Percentiles rank a stretch among this genome's conserved stretches.
Evolutionary conservation across 2,797 vertebrate species (phyloP).

Genomic region (Serranus cabrilla): DNA sequence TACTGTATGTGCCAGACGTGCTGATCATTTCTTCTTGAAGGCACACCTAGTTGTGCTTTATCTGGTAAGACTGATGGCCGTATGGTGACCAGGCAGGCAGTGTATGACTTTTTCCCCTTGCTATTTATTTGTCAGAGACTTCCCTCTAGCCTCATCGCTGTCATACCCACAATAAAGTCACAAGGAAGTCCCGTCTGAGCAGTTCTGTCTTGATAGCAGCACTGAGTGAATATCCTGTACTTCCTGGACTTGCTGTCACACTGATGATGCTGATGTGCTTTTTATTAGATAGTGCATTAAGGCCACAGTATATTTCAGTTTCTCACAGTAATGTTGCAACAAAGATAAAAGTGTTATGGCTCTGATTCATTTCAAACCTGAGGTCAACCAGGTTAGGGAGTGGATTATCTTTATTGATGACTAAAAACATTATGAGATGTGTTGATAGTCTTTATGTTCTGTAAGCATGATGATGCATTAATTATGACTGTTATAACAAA

Average conservation of each 20-base stretch:
- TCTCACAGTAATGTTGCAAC: not conserved
- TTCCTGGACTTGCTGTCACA: slow-evolving; percentile 4
- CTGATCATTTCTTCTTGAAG: slow-evolving; percentile 2
- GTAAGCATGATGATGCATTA: no score
- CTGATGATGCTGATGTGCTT: slow-evolving; percentile 3
- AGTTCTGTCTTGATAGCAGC: slow-evolving; percentile 7
- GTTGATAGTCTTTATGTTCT: no score
- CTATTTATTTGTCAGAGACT: slow-evolving; percentile 1
- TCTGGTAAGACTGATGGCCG: not conserved
- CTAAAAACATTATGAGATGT: not conserved
- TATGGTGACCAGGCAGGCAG: not conserved
- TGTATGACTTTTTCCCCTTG: not conserved
- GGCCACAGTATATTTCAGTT: not conserved
- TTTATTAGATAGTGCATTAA: not conserved
- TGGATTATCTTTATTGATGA: slow-evolving; percentile 5
- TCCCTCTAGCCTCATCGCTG: not conserved
- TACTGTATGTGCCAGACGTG: not conserved
- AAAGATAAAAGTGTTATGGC: slow-evolving; percentile 5
- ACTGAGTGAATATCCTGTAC: not conserved
- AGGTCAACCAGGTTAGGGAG: not conserved
- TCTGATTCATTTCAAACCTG: slow-evolving; percentile 13
- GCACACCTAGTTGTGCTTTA: slow-evolving; percentile 23
- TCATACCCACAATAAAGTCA: slow-evolving; percentile 14
- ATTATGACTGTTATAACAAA: not conserved
- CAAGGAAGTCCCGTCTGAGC: not conserved